Base-by-base conservation (phyloP, 2,888 invertebrate genomes). In the Pseudococcus longispinus region DNA sequence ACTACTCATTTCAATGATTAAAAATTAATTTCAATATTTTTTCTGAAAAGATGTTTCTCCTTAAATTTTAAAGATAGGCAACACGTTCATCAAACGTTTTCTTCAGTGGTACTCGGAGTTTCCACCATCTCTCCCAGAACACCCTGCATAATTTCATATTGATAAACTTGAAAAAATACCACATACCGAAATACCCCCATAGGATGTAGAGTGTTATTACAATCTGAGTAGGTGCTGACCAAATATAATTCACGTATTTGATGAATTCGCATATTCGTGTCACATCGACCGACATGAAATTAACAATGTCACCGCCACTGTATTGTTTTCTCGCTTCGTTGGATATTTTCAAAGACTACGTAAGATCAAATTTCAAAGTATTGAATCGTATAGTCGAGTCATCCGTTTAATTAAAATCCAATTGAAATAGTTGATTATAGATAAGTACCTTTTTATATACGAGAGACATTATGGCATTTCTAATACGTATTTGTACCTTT, bases 371-470 rank as follows among this genome's bases (percentile, higher is more conserved):
- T 60, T 60, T 60, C 60, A 60, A 13, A 23, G n/a, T n/a, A 20
- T 55, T 5, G 55, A n/a, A 20, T n/a, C 18, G 46, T 15, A 15
- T 55, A 8, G 55, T 55, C n/a, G n/a, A 8, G 55, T 55, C n/a
- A 55, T 23, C 60, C n/a, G 8, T n/a, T 15, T 46, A n/a, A 51
- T 51, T n/a, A 51, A 15, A 15, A 13, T 46, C 13, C 44, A 46
- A 37, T 15, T 46, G 44, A 46, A 15, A 4, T 37, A 37, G 9
- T n/a, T 5, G 9, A 37, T 37, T 8, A 37, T 8, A 37, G 37
- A 37, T 37, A 8, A n/a, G 51, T n/a, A 80, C 77, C 77, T 80
- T 80, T 42, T 80, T 80, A 42, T 80, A 80, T 15, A 80, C 42
- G 15, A 80, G 23, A 42, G 42, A 80, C 42, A 80, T 80, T 80